These are phyloP conservation scores for Diaperis boleti DNA, from an alignment of 2,888 invertebrate species.

Conservation along the genomic window DNA sequence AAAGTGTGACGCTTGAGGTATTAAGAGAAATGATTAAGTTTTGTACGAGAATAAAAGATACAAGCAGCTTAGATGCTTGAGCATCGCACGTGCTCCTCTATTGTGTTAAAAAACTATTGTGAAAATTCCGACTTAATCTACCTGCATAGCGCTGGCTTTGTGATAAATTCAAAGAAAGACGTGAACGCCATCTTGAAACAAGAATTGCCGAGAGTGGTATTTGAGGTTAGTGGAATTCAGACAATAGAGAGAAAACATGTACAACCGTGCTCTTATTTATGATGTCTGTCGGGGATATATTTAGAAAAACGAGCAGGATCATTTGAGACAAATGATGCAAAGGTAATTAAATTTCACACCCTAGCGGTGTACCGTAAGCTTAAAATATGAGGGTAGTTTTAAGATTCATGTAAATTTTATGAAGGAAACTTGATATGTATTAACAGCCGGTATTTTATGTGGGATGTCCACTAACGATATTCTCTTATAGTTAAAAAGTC, in stretches of 20 bases:
- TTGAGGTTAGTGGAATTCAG: conserved; percentile 3
- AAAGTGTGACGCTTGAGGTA: conserved; percentile 27
- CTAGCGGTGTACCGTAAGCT: conserved; percentile 14
- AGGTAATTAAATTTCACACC: conserved; percentile 19
- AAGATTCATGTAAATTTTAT: conserved; percentile 32
- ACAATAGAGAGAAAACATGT: conserved; percentile 24
- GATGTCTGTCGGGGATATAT: not conserved
- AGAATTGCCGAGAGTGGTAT: conserved; percentile 1
- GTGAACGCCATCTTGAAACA: conserved; percentile 22
- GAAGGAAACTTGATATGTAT: conserved; percentile 30
- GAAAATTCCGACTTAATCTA: conserved; percentile 30
- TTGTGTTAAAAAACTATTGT: conserved; percentile 30
- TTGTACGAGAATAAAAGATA: conserved; percentile 16
- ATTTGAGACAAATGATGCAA: conserved; percentile 19
- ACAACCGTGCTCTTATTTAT: conserved; percentile 5
- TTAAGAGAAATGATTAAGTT: conserved; percentile 33
- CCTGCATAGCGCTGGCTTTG: conserved; percentile 31
- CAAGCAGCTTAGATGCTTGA: conserved; percentile 20
- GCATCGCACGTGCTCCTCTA: conserved; percentile 31
- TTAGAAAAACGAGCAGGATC: not conserved
- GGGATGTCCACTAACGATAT: conserved; percentile 10
- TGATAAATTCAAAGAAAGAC: conserved; percentile 34
- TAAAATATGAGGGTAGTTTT: conserved; percentile 24
- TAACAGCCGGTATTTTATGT: conserved; percentile 18
- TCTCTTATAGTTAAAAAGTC: conserved; percentile 14